Evolutionary conservation across 2,888 invertebrate genomes (phyloP).

Genomic region (Andricus quercusramuli): DNA sequence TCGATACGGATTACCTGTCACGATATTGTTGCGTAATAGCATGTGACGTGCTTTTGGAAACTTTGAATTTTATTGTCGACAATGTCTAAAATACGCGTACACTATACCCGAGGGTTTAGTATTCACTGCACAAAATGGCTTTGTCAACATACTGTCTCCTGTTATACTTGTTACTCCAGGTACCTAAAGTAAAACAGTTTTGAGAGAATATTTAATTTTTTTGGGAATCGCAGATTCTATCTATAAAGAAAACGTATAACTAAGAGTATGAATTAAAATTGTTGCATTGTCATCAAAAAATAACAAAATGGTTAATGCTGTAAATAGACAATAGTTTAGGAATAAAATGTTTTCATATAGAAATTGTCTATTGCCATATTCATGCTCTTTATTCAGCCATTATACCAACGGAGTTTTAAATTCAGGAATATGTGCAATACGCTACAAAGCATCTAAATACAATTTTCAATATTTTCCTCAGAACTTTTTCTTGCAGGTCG

Average conservation of each 20-base stretch:
- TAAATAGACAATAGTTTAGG: too few species aligned
- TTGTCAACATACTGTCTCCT: neutral
- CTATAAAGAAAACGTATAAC: neutral
- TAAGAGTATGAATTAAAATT: too few species aligned
- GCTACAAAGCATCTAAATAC: neutral
- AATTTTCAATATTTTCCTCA: neutral
- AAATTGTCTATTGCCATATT: neutral
- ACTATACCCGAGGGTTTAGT: neutral
- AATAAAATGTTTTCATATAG: neutral
- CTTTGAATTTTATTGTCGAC: constrained; percentile 35
- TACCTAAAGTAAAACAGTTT: neutral
- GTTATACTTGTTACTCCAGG: neutral
- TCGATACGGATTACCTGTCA: constrained; percentile 43
- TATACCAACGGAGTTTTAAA: neutral
- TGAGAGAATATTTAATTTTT: neutral
- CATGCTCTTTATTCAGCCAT: neutral
- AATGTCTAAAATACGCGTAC: neutral
- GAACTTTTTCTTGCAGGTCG: neutral
- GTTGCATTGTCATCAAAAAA: too few species aligned
- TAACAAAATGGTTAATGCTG: too few species aligned
- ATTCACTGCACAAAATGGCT: constrained; percentile 1
- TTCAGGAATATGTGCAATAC: neutral
- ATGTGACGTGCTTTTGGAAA: constrained; percentile 36
- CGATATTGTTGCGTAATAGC: constrained; percentile 41
- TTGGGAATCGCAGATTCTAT: neutral